Base-by-base conservation (phyloP, 1,140 invertebrate genomes). In the Chionoecetes opilio region DNA sequence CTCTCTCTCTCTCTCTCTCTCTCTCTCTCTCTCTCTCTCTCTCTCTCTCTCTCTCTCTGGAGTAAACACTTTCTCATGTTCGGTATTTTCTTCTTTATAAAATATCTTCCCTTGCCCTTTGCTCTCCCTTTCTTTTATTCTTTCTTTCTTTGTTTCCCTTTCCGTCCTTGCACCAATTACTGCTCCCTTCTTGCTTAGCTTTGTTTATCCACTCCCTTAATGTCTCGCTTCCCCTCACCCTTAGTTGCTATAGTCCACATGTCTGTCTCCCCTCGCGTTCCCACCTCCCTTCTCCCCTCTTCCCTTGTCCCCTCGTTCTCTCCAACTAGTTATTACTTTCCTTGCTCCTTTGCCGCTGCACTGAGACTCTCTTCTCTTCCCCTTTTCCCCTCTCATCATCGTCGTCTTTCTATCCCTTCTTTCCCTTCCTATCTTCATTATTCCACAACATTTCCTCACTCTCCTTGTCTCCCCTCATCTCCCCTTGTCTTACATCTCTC, bases 401-500 rank as follows among this genome's bases (percentile, higher is more conserved):
- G 82, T n/a, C 53, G 32, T 82, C 75, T 35, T 34, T 82, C 53
- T 82, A 37, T 82, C 32, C 90, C 75, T 75, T 91, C 63, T 91
- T 53, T 34, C 31, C 53, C 46, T 82, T 75, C 53, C 29, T 82
- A 34, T 34, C 46, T 35, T 91, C 63, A 75, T 75, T 75, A 75
- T 82, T 34, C 90, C 38, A 41, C 88, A 31, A 31, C 34, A 32
- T 63, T 63, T 53, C 89, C n/a, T 53, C 75, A 41, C 90, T 91
- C 75, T 35, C 53, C n/a, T 53, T 91, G 46, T 82, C 46, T 82
- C 90, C 90, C 75, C 90, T 34, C 75, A 75, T 34, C 90, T 29
- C 38, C 86, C 86, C 35, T 41, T 88, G 32, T 35, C 84, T 35
- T 86, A 86, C 84, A 86, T 34, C 84, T 86, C 84, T 91, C 90